Evolutionary conservation across 2,113 vertebrate genomes (phyloP), one percentile per base, ranked within the genome.

Genomic region (Atlantisia rogersi): DNA sequence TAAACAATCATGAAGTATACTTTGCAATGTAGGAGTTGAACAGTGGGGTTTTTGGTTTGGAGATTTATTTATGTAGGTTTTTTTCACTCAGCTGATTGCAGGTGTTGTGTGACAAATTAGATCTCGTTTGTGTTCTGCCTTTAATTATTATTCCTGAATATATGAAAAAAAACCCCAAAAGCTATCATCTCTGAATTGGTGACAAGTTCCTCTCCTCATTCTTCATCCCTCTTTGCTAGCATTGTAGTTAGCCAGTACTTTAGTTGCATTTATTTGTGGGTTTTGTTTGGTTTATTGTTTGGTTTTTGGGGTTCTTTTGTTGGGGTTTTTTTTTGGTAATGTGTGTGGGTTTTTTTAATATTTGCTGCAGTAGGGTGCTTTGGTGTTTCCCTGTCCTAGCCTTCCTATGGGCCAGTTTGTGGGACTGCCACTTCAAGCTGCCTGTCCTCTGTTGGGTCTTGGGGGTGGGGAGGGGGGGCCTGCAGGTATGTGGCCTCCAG

Each of bases 71-170:
- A 55, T 88, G 90, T 76, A 53, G 53, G 48, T 22, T 80, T 80
- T 74, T 88, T 77, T 82, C 11, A 10, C 84, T 81, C 68, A 44
- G 68, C 48, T 89, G 97, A 94, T 97, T 88, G 94, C 97, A 97
- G 95, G 97, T 97, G 95, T 96, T 95, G 76, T 71, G 50, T 90
- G 89, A 95, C 90, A 96, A 94, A 91, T 91, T 88, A 80, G 70
- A 82, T 85, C 73, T 90, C 15, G 29, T 76, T 65, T 90, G 67
- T 95, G 46, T 94, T 75, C 80, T 82, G 75, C 79, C 65, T 92
- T 95, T 90, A 92, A 81, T 95, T 90, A 70, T 89, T 90, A 50
- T 59, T 85, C n/a, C 86, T 90, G 73, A 86, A 80, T 56, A 37
- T 14, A 35, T 28, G 22, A 74, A 90, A 82, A 82, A 82, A 64